These are phyloP conservation scores for Protodeltote pygarga DNA, from an alignment of 2,888 invertebrate species.

Conservation along the genomic window DNA sequence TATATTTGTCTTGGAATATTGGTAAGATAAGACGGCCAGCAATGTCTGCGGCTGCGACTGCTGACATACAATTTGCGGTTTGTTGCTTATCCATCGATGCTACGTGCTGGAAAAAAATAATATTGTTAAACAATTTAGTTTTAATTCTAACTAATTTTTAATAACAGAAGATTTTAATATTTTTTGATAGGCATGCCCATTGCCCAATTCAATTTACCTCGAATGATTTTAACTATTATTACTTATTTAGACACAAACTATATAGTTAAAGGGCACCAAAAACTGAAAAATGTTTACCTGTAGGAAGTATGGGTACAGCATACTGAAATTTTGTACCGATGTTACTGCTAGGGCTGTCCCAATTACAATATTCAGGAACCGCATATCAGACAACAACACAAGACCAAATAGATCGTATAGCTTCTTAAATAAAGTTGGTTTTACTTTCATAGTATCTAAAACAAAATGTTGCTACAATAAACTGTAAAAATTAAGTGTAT, in stretches of 20 bases:
- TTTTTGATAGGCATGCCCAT: too few species aligned
- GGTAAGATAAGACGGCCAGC: conserved; percentile 89
- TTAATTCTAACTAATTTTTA: too few species aligned
- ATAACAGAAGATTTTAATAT: too few species aligned
- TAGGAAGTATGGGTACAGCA: conserved; percentile 90
- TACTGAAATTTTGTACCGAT: conserved; percentile 90
- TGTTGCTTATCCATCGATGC: conserved; percentile 78
- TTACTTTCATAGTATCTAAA: conserved; percentile 54
- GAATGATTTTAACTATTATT: too few species aligned
- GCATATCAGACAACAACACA: conserved; percentile 87
- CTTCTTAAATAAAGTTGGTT: conserved; percentile 62
- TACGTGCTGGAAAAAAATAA: conserved; percentile 71
- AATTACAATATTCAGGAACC: conserved; percentile 89
- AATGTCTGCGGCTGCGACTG: conserved; percentile 89
- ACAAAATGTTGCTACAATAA: too few species aligned
- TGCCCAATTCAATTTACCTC: too few species aligned
- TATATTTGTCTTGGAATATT: conserved; percentile 87
- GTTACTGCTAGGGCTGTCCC: conserved; percentile 90
- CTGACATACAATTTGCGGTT: conserved; percentile 90
- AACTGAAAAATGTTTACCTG: conserved; percentile 77
- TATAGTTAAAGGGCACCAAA: too few species aligned
- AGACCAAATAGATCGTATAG: conserved; percentile 87
- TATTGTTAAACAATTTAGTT: too few species aligned
- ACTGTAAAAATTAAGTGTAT: too few species aligned
- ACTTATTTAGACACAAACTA: too few species aligned